Evolutionary conservation across 2,113 vertebrate genomes (phyloP), one percentile per base, ranked within the genome.

Genomic region (Pelecanus crispus): DNA sequence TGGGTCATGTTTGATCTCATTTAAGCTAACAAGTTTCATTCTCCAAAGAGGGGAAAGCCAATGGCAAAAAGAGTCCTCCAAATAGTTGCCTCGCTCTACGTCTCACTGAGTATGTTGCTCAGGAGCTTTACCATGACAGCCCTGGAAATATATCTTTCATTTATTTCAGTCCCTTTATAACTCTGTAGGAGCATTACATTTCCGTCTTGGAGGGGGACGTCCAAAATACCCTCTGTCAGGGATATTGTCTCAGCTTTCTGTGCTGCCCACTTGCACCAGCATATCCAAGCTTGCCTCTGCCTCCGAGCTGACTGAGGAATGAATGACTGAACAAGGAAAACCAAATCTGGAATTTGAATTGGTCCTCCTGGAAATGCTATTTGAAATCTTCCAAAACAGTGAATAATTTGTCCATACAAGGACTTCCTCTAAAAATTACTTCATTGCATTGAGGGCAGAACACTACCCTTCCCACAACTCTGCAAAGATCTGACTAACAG

Each of bases 391-490:
- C 42, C 20, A 88, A 65, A 95, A 36, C 49, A 77, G 73, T 61
- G 21, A 77, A 73, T 29, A 81, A 88, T 81, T 34, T 59, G 10
- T 32, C 70, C 70, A 36, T 77, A 85, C 38, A 92, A 82, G 70
- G 74, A 92, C 50, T 95, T 97, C 89, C 92, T 83, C 50, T 87
- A 59, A 70, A 92, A 88, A 87, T 91, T 3, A 90, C 42, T 80
- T 91, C 44, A 82, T 11, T 58, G 62, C 38, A 36, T 8, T 70
- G 50, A 92, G 53, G 25, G 34, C 19, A 59, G 44, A 24, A 65
- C 21, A 26, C 11, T 45, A 75, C 22, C 25, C 34, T 91, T 58
- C 38, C 56, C 52, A 79, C 44, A 92, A 14, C 49, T 89, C 81
- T 50, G 55, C 34, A 56, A 56, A 89, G 44, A 66, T 81, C 73